Percentiles rank a stretch among this genome's conserved stretches.
These are phyloP conservation scores for Gambusia affinis DNA, from an alignment of 2,113 vertebrate genomes.

Conservation along the genomic window DNA sequence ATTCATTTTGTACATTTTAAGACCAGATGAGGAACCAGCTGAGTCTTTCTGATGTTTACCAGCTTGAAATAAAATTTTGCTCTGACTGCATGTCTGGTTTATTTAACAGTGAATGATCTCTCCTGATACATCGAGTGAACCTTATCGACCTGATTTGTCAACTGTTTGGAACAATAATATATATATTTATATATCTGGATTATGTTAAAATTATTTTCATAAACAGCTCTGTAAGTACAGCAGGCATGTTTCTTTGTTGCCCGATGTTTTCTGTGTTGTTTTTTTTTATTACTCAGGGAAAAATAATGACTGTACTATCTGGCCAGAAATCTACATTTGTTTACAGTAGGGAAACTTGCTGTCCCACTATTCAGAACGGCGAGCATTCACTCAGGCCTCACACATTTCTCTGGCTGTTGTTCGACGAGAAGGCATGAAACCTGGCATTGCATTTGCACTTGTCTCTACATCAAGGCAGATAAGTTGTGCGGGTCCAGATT, in stretches of 20 bases:
- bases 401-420: slow-evolving; percentile 30
- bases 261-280: slow-evolving; percentile 10
- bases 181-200: slow-evolving; percentile 1
- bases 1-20: not conserved
- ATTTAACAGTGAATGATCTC: not conserved
- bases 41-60: not conserved
- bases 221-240: slow-evolving; percentile 26
- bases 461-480: slow-evolving; percentile 32
- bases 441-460: slow-evolving; percentile 51
- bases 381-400: slow-evolving; percentile 15
- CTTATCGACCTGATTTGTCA: not conserved
- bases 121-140: not conserved
- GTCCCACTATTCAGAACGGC: slow-evolving; percentile 19
- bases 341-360: slow-evolving; percentile 38
- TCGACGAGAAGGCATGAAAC: slow-evolving; percentile 36
- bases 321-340: slow-evolving; percentile 51
- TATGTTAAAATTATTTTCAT: slow-evolving; percentile 46
- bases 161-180: slow-evolving; percentile 1
- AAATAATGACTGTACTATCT: slow-evolving; percentile 57
- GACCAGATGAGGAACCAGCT: not conserved
- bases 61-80: not conserved
- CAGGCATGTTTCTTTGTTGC: slow-evolving; percentile 39
- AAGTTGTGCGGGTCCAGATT: slow-evolving; percentile 25
- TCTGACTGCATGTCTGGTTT: not conserved
- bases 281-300: slow-evolving; percentile 58